Percentiles rank a stretch among this genome's conserved stretches.
These are phyloP conservation scores for Cerastis rubricosa DNA, from an alignment of 2,888 invertebrate species.

Conservation along the genomic window DNA sequence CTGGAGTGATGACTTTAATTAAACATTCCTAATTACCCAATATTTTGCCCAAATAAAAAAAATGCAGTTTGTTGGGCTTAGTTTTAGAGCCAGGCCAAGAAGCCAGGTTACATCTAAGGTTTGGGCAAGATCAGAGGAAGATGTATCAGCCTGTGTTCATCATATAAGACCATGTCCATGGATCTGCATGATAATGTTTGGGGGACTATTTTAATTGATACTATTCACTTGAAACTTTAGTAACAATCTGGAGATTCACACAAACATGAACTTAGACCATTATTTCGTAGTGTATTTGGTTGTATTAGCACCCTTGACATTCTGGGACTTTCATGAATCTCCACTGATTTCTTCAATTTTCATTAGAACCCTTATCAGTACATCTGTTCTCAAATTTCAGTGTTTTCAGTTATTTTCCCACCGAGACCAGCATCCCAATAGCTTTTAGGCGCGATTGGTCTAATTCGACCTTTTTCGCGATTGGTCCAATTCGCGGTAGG, in stretches of 20 bases:
- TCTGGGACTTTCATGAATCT: not conserved
- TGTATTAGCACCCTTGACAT: constrained; percentile 1
- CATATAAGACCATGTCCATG: not conserved
- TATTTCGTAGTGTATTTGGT: not conserved
- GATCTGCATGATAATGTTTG: constrained; percentile 29
- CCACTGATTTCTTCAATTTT: not conserved
- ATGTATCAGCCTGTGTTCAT: not conserved
- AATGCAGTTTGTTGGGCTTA: not conserved
- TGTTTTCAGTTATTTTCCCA: not conserved
- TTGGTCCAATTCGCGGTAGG: too few species aligned
- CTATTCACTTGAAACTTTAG: not conserved
- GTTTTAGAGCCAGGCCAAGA: not conserved
- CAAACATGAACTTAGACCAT: not conserved
- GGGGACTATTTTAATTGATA: constrained; percentile 13
- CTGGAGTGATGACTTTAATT: constrained; percentile 2
- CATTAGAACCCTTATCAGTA: not conserved
- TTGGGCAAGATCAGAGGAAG: not conserved
- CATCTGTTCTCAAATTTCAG: not conserved
- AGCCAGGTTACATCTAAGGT: not conserved
- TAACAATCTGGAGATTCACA: constrained; percentile 12
- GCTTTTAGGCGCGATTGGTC: too few species aligned
- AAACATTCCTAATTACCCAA: not conserved
- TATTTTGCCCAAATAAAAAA: not conserved
- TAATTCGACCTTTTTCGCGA: too few species aligned
- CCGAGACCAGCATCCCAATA: not conserved